Conservation (phyloP, 2,888 invertebrate species). For the Cheilosia grossa region DNA sequence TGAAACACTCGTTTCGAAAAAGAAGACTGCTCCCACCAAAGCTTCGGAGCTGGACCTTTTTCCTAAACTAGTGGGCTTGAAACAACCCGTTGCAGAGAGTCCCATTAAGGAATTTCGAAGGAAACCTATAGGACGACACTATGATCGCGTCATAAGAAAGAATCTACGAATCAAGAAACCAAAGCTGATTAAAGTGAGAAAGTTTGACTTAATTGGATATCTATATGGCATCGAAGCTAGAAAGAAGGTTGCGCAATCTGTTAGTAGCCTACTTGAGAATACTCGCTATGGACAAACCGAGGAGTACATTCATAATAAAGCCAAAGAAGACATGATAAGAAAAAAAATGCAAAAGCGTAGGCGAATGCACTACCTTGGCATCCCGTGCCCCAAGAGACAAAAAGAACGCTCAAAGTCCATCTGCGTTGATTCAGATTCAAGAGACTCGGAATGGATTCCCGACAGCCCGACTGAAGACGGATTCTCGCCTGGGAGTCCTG, state of each 20-base stretch:
- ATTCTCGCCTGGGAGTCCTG: slow-evolving; percentile 24
- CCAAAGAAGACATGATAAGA: slow-evolving; percentile 74
- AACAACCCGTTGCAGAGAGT: slow-evolving; percentile 60
- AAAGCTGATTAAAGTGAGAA: slow-evolving; percentile 78
- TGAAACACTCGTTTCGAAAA: slow-evolving; percentile 78
- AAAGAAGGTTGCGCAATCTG: background rate
- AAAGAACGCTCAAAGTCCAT: background rate
- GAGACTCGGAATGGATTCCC: slow-evolving; percentile 81
- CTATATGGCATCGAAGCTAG: slow-evolving; percentile 71
- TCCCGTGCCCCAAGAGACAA: slow-evolving; percentile 36
- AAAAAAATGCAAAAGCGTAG: slow-evolving; percentile 65
- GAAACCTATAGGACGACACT: slow-evolving; percentile 79
- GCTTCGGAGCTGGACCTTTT: slow-evolving; percentile 76
- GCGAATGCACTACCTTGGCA: slow-evolving; percentile 71
- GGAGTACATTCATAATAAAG: slow-evolving; percentile 78
- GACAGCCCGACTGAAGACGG: slow-evolving; percentile 26
- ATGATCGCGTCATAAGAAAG: slow-evolving; percentile 78
- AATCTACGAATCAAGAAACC: slow-evolving; percentile 80
- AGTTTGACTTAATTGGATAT: slow-evolving; percentile 81
- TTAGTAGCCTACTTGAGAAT: background rate
- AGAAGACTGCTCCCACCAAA: background rate
- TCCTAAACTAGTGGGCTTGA: slow-evolving; percentile 75
- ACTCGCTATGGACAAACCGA: slow-evolving; percentile 75
- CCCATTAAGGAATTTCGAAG: slow-evolving; percentile 76
- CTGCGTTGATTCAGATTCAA: slow-evolving; percentile 42